phyloP scores from a whole-genome alignment of 2,797 vertebrate genomes.

The Alosa sapidissima region DNA sequence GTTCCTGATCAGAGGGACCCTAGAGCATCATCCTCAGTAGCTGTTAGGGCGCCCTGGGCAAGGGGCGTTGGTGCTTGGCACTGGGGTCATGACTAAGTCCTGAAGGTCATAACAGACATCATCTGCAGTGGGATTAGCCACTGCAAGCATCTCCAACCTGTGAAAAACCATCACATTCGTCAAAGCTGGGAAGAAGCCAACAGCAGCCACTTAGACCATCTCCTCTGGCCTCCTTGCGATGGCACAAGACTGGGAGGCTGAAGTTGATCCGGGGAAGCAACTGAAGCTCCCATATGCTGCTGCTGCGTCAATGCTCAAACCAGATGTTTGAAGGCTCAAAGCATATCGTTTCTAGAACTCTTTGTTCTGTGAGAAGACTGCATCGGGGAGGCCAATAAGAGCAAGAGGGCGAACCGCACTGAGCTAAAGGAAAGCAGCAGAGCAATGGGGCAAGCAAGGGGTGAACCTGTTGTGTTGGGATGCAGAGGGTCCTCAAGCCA shows the following conservation, averaged over 20 bases:
- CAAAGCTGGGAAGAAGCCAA: too few species aligned
- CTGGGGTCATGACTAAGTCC: too few species aligned
- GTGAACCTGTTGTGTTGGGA: neutral
- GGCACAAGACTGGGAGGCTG: neutral
- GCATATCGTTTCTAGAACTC: too few species aligned
- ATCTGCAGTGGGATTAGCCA: too few species aligned
- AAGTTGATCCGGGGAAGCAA: neutral
- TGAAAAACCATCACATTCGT: too few species aligned
- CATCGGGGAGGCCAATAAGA: neutral
- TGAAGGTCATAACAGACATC: too few species aligned
- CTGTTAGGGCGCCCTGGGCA: too few species aligned
- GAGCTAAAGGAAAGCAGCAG: neutral
- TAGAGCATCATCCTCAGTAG: too few species aligned
- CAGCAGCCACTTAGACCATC: neutral
- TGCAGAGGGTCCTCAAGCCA: neutral
- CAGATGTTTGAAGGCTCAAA: neutral
- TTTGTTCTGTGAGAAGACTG: too few species aligned
- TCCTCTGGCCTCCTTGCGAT: neutral
- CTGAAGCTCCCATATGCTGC: neutral
- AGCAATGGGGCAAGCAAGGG: neutral
- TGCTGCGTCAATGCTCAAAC: neutral
- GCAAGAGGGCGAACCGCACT: neutral
- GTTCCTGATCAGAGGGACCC: too few species aligned
- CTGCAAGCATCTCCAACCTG: too few species aligned
- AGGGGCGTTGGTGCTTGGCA: too few species aligned